Base-by-base conservation (phyloP, 2,113 vertebrate genomes). In the Misgurnus anguillicaudatus region DNA sequence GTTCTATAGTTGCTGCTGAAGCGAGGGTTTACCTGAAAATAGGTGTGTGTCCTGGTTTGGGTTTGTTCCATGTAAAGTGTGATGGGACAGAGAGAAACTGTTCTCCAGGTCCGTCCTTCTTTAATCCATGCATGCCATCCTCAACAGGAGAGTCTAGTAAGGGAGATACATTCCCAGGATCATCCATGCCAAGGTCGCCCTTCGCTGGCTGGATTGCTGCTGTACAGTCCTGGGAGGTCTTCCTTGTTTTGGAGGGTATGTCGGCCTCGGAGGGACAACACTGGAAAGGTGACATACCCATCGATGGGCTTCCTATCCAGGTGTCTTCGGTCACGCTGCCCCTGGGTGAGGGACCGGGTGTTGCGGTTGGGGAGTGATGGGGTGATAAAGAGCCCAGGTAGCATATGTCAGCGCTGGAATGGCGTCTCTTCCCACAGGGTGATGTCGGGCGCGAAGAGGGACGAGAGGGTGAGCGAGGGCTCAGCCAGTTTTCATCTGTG, bases 401-500 rank as follows among this genome's bases (percentile, higher is more conserved):
- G 90, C 97, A 98, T 77, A 99, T 95, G 85, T 99, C 97, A 39
- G 97, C 97, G 79, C 97, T 99, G 38, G 97, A 99, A 92, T 99
- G 97, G 71, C 97, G 94, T 31, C 97, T 92, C 78, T 99, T 99
- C 63, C 97, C 97, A 84, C 97, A 99, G 10, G 97, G 97, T 17
- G 97, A 99, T 17, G 96, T 97, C 48, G 97, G 97, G 79, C 97
- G 95, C 0, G 96, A 99, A 13, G 97, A 97, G 17, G 97, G 96
- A 77, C 96, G 92, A 38, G 97, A 99, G 10, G 95, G 93, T 42
- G 97, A 94, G 42, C 97, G 91, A 0, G 97, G 97, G 87, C 96
- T 98, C 36, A 98, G 93, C 97, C 97, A 99, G 77, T 98, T 99
- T 89, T 99, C 97, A 87, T 99, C 97, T 17, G 97, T 98, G 89